Base-by-base conservation (phyloP, 2,797 vertebrate genomes). In the Antennarius maculatus region DNA sequence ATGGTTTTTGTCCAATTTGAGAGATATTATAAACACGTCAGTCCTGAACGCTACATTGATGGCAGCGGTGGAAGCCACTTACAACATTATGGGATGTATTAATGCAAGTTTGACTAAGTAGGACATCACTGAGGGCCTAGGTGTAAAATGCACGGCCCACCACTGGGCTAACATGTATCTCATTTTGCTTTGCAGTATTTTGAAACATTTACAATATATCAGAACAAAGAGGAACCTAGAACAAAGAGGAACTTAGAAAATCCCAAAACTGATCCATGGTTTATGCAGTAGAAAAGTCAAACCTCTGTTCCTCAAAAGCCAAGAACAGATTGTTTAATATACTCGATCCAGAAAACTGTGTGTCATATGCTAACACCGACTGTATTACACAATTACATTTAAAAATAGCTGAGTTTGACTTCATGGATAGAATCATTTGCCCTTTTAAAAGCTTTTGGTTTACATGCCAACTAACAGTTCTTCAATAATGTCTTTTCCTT, bases 161-260 rank as follows among this genome's bases (percentile, higher is more conserved):
- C 23, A 23, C 23, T 2, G 23, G 23, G 23, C 29, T 71, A 57
- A 15, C 0, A 11, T 39, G 66, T 10, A 8, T 76, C 48, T 75
- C 43, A 59, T 59, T 43, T 74, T 17, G 34, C 34, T 61, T 48
- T 23, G 71, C 58, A 63, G 53, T 49, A 49, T 77, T 58, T 74
- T 46, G 66, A 79, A 79, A 80, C 15, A n/a, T 31, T 16, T 34
- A 39, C 37, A 39, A 8, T 66, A 37, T 16, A 45, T 4, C n/a
- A 1, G 3, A 63, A 29, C 1, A 52, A 71, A 76, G 56, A 70
- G 69, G 83, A 88, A 83, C 66, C 61, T 14, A 68, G 16, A 85
- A 88, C 1, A 52, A 71, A 76, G 56, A 70, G 69, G 83, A 88
- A 83, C 66, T 62, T 14, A 68, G 16, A 85, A 88, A 85, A 51